These are phyloP conservation scores for Myiozetetes cayanensis DNA, from an alignment of 2,113 vertebrate genomes.

Conservation along the genomic window DNA sequence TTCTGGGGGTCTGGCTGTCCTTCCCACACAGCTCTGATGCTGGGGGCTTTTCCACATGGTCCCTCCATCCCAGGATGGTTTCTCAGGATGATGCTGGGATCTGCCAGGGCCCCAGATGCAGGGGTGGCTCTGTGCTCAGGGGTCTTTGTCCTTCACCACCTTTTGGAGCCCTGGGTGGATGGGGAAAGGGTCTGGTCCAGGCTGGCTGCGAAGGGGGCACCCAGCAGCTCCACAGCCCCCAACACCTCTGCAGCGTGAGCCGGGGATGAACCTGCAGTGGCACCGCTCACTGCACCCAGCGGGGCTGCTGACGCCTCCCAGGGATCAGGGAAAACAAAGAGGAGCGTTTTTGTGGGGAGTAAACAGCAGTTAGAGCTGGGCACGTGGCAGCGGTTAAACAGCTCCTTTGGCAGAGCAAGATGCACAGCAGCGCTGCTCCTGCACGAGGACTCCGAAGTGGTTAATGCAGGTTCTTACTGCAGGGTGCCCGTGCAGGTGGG, in stretches of 20 bases:
- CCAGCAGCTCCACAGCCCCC: too few relatives aligned
- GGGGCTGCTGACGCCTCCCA: background rate
- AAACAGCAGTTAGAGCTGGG: background rate
- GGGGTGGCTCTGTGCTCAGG: background rate
- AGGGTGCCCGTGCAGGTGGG: accelerated
- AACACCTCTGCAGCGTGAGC: accelerated
- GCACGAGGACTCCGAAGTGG: accelerated
- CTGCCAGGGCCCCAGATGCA: accelerated
- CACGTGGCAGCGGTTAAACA: accelerated
- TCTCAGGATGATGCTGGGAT: accelerated
- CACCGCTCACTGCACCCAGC: background rate
- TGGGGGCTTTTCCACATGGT: accelerated
- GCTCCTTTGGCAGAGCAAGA: background rate
- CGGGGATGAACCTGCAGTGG: accelerated
- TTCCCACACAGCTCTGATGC: accelerated
- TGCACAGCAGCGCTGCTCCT: background rate
- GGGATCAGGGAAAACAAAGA: too few relatives aligned
- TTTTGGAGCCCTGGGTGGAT: background rate
- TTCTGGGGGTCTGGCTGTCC: background rate
- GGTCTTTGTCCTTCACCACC: background rate
- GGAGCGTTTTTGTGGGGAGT: background rate
- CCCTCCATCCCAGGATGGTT: accelerated
- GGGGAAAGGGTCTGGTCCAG: background rate
- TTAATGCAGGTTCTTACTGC: accelerated
- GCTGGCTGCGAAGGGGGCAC: background rate